These are phyloP conservation scores for Bombyx mori DNA, from an alignment of 1,140 invertebrate genomes.

Conservation along the genomic window ASM3026992v2 NC_085111.1:12508001-12508500, in stretches of 20 bases:
- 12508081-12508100: slow-evolving; percentile 15
- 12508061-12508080: slow-evolving; percentile 40
- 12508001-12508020: not conserved
- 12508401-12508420: too few species aligned
- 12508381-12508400: too few species aligned
- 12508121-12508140: slow-evolving; percentile 35
- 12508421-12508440: too few species aligned
- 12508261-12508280: not conserved
- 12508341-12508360: too few species aligned
- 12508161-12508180: slow-evolving; percentile 33
- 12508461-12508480: too few species aligned
- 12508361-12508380: too few species aligned
- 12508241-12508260: not conserved
- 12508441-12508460: too few species aligned
- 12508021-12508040: slow-evolving; percentile 2
- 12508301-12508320: too few species aligned
- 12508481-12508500: too few species aligned
- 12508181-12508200: slow-evolving; percentile 10
- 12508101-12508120: slow-evolving; percentile 40
- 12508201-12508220: slow-evolving; percentile 24
- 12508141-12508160: slow-evolving; percentile 45
- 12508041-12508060: slow-evolving; percentile 57
- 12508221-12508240: slow-evolving; percentile 35
- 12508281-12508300: not conserved
- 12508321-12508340: too few species aligned